A percentile compares a stretch with the other conserved stretches of the same genome.
Evolutionary conservation across 37 sponge, comb jelly and placozoan genomes (phyloP).

Genomic region (Chondrosia reniformis): DNA sequence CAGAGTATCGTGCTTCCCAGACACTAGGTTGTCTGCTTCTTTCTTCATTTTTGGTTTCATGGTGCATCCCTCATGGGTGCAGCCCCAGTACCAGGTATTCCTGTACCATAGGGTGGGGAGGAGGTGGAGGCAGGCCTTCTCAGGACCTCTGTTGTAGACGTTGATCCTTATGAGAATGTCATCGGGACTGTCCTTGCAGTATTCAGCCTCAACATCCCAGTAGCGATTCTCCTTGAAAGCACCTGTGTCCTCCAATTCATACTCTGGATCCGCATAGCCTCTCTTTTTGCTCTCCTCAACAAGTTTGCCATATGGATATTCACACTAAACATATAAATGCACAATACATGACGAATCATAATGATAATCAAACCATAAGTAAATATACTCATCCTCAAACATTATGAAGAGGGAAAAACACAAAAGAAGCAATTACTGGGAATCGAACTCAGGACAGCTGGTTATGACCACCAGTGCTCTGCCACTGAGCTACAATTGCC

Average conservation of each 20-base stretch:
- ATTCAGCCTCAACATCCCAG: conserved; percentile 91
- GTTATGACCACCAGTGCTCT: no score
- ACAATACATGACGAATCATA: no score
- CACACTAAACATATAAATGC: conserved; percentile 15
- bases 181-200: conserved; percentile 74
- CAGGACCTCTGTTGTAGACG: conserved; percentile 71
- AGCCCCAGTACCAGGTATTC: conserved; percentile 98
- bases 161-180: conserved; percentile 74
- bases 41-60: conserved; percentile 70
- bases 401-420: no score
- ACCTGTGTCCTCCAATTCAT: conserved; percentile 83
- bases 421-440: no score
- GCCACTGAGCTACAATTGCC: no score
- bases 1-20: conserved; percentile 79
- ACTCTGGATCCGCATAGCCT: conserved; percentile 61
- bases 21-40: conserved; percentile 37
- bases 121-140: conserved; percentile 67
- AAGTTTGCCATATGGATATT: conserved; percentile 80
- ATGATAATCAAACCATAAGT: no score
- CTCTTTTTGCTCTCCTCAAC: conserved; percentile 69
- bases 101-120: conserved; percentile 96
- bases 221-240: conserved; percentile 77
- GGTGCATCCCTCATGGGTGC: conserved; percentile 91
- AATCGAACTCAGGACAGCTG: no score
- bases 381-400: no score